Conservation (phyloP, 2,797 vertebrate species). For the Furcifer pardalis region DNA sequence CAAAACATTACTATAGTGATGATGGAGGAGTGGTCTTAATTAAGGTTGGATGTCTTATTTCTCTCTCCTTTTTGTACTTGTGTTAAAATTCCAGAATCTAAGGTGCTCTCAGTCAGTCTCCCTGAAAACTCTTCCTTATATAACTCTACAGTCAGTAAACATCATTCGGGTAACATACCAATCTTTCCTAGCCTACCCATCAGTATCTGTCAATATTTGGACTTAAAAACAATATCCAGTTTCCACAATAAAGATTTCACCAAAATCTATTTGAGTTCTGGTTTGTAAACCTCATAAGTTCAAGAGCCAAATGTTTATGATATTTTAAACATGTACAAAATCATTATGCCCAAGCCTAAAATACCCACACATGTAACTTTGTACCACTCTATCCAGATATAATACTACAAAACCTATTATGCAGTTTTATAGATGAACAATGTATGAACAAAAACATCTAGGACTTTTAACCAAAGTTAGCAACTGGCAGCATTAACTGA, state of each 20-base stretch:
- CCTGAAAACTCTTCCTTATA: background rate
- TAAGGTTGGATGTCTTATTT: background rate
- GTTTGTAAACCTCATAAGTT: background rate
- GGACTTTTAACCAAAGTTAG: background rate
- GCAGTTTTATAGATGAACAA: background rate
- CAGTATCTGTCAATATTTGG: background rate
- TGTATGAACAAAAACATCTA: background rate
- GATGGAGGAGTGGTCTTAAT: background rate
- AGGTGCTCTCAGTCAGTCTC: background rate
- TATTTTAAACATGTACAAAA: background rate
- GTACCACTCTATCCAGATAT: background rate
- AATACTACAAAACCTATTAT: constrained; percentile 10
- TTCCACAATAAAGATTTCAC: background rate
- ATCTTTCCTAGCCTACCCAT: background rate
- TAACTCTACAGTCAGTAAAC: background rate
- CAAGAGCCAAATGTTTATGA: background rate
- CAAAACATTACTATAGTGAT: background rate
- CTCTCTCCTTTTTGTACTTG: background rate
- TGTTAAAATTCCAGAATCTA: constrained; percentile 2
- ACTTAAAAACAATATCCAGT: background rate
- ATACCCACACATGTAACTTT: background rate
- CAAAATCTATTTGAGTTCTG: background rate
- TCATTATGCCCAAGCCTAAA: background rate
- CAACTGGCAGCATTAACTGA: background rate
- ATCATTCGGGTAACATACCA: background rate